A percentile compares a stretch with the other conserved stretches of the same genome.
These are phyloP conservation scores for Centropus unirufus DNA, from an alignment of 2,113 vertebrate genomes.

Conservation along the genomic window DNA sequence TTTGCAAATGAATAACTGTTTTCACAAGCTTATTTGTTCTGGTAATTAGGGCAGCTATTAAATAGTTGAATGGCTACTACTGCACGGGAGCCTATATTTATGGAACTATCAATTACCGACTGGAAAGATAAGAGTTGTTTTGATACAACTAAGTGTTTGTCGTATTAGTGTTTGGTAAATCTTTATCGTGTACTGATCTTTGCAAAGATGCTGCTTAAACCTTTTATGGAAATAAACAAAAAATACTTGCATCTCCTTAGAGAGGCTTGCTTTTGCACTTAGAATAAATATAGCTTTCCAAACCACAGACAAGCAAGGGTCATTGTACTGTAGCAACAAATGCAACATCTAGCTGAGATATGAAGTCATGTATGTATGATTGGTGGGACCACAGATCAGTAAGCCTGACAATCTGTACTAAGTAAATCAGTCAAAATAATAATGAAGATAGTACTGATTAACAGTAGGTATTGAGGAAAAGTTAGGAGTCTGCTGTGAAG, in stretches of 20 bases:
- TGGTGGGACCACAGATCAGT: background rate
- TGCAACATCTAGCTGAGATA: background rate
- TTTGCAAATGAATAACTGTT: slow-evolving; percentile 42
- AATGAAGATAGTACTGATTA: background rate
- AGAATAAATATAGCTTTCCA: background rate
- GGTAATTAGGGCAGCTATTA: slow-evolving; percentile 46
- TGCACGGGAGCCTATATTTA: background rate
- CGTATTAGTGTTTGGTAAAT: background rate
- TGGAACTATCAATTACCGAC: background rate
- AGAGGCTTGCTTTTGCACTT: background rate
- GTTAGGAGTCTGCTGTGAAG: background rate
- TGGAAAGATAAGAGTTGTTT: background rate
- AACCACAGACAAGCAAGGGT: background rate
- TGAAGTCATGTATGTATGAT: background rate
- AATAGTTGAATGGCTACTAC: slow-evolving; percentile 14
- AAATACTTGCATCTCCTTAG: background rate
- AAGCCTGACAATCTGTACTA: background rate
- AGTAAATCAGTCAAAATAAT: background rate
- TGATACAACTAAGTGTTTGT: background rate
- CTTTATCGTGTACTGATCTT: background rate
- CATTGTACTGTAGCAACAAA: background rate
- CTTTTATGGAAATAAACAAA: background rate
- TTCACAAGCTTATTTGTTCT: slow-evolving; percentile 38
- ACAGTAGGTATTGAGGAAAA: background rate
- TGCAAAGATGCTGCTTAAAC: background rate